Evolutionary conservation across 2,113 vertebrate genomes (phyloP).

Genomic region (Nycticryphes semicollaris): DNA sequence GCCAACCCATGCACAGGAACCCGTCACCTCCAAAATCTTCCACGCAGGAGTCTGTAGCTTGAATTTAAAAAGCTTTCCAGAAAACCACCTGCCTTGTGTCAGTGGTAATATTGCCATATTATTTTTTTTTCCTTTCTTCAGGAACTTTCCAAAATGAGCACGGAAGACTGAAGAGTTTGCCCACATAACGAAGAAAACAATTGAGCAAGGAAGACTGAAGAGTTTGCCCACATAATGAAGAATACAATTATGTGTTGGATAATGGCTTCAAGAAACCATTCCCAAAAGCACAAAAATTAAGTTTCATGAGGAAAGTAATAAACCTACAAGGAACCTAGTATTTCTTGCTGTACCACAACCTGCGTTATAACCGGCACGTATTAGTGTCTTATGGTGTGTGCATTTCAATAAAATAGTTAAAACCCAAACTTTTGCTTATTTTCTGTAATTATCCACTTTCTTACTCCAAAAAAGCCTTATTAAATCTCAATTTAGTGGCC

Average conservation of each 20-base stretch:
- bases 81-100: not conserved
- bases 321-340: not conserved
- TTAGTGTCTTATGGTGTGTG: not conserved
- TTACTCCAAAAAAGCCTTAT: not conserved
- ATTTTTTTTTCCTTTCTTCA: not conserved
- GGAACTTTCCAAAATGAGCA: not conserved
- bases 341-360: not conserved
- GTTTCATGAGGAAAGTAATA: not conserved
- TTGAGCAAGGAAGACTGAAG: accelerated
- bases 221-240: not conserved
- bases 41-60: accelerated
- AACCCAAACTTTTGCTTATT: not conserved
- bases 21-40: not conserved
- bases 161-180: not conserved
- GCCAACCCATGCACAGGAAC: not conserved
- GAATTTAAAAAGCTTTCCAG: not conserved
- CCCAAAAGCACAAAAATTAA: not conserved
- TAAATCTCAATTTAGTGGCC: conserved; percentile 3
- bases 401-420: not conserved
- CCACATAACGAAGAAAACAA: not conserved
- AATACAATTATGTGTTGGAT: not conserved
- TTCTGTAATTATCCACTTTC: not conserved
- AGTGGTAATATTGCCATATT: not conserved
- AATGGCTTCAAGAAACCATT: not conserved
- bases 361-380: not conserved